Base-by-base conservation (phyloP, 2,888 invertebrate genomes). In the Creontiades dilutus region DNA sequence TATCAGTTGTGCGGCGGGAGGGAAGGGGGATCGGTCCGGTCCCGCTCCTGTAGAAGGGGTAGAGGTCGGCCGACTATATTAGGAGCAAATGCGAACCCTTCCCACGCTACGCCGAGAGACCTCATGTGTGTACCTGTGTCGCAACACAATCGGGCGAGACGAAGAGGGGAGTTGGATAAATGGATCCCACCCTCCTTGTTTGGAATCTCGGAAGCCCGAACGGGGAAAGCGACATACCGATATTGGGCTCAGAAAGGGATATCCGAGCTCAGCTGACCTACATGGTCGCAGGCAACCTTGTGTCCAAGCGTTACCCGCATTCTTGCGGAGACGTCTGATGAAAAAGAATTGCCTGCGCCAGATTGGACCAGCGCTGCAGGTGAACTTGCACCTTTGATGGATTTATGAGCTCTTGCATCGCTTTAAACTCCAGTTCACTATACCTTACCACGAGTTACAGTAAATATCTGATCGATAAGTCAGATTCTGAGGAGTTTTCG, bases 181-280 rank as follows among this genome's bases (percentile, higher is more conserved):
- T 82, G 82, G 82, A 82, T 82, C 82, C 82, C 82, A 52, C 48
- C 48, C 48, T 47, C 82, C 82, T 82, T 82, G 52, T 82, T 52
- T 52, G 82, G 82, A 82, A 82, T 82, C 82, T 82, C 82, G 55
- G 52, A 52, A 52, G 55, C 48, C 52, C 52, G 82, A 82, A 82
- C 82, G 82, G 82, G 52, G 82, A 82, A 82, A 82, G 82, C 82
- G 82, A 82, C 82, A 82, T 82, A 82, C 82, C 82, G 82, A 82
- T 82, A 82, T 82, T 82, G 82, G 82, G 82, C 82, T 82, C 82
- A 82, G 82, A 82, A 82, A 82, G 82, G 82, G 82, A 82, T 82
- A 82, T 82, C 82, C 82, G 82, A 82, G 82, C 82, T 82, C 78
- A 52, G 52, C 52, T 82, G 82, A 82, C 82, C 82, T 82, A 82